Conservation (phyloP, 2,113 vertebrate species). For the Pycnonotus jocosus region DNA sequence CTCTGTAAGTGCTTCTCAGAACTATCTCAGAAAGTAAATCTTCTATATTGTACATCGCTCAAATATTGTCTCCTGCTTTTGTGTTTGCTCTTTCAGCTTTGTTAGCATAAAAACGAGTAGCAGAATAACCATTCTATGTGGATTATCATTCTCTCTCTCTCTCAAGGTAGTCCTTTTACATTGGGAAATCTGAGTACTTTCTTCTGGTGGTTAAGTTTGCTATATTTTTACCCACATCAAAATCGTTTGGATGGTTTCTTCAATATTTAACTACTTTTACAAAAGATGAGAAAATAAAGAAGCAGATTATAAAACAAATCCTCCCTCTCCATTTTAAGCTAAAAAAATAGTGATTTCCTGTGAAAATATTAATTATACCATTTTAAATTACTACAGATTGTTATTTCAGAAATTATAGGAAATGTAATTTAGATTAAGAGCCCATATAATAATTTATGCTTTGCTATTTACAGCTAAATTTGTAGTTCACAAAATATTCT, state of each 20-base stretch:
- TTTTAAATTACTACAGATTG: background rate
- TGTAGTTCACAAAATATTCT: background rate
- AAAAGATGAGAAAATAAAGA: background rate
- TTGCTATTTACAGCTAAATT: background rate
- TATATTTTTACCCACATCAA: background rate
- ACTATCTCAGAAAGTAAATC: background rate
- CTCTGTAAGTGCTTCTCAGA: background rate
- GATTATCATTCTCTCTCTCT: background rate
- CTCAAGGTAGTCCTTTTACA: background rate
- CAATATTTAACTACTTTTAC: background rate
- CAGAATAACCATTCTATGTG: background rate
- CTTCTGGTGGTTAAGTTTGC: background rate
- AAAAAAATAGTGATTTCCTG: background rate
- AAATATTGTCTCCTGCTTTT: background rate
- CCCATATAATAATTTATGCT: background rate
- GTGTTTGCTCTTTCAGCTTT: background rate
- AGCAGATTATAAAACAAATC: background rate
- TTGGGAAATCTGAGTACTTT: background rate
- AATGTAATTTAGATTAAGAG: background rate
- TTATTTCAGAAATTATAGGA: background rate
- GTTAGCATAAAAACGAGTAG: background rate
- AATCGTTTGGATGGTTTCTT: background rate
- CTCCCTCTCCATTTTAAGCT: background rate
- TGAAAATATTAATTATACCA: background rate
- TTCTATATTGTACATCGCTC: background rate